Conservation (phyloP, 2,113 vertebrate species). For the Petrocephalus microphthalmus region DNA sequence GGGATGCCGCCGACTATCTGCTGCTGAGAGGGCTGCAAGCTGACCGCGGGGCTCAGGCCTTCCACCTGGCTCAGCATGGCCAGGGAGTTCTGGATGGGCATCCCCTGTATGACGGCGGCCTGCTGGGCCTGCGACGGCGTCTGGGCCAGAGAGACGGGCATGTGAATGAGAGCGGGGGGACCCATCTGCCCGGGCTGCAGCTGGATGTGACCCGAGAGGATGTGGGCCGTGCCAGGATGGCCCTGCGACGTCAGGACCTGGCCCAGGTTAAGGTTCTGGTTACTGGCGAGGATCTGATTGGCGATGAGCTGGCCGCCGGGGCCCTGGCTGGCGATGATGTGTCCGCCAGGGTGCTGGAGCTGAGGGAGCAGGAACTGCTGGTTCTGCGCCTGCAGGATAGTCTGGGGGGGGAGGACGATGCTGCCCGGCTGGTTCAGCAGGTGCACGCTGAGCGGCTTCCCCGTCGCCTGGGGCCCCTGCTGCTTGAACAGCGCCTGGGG, state of each 20-base stretch:
- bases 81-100: conserved; percentile 79
- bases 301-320: conserved; percentile 76
- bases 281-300: conserved; percentile 85
- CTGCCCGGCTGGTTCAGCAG: conserved; percentile 84
- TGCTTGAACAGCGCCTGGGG: conserved; percentile 74
- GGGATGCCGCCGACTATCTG: conserved; percentile 58
- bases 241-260: conserved; percentile 79
- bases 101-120: conserved; percentile 77
- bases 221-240: conserved; percentile 76
- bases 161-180: conserved; percentile 80
- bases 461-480: conserved; percentile 62
- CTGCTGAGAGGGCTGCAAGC: conserved; percentile 65
- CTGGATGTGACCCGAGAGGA: conserved; percentile 82
- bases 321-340: conserved; percentile 79
- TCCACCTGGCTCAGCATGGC: conserved; percentile 79
- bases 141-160: conserved; percentile 80
- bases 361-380: conserved; percentile 87
- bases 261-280: conserved; percentile 86
- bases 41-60: conserved; percentile 67
- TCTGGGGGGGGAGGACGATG: conserved; percentile 88
- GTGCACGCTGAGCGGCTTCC: conserved; percentile 86
- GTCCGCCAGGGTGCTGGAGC: conserved; percentile 69
- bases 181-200: conserved; percentile 81
- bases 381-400: conserved; percentile 77
- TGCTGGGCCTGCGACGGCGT: conserved; percentile 69